Conservation (phyloP, 1,140 invertebrate genomes). For the Dinothrombium tinctorium region DNA sequence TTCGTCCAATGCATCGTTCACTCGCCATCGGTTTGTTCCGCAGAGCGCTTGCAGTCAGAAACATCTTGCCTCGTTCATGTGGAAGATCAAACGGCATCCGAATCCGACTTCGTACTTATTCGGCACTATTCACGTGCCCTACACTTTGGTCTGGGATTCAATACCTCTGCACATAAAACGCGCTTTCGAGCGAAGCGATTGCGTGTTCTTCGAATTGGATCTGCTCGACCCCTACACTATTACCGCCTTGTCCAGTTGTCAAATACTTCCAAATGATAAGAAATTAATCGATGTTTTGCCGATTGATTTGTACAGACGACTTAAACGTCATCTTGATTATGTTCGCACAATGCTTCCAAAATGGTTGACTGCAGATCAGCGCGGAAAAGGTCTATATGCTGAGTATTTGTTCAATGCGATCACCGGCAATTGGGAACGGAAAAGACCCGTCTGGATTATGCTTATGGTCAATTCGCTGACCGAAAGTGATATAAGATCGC, state of each 20-base stretch:
- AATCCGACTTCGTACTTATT: conserved; percentile 12
- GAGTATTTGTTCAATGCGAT: conserved; percentile 30
- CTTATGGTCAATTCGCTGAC: conserved; percentile 31
- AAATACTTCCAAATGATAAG: conserved; percentile 25
- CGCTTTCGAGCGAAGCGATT: conserved; percentile 26
- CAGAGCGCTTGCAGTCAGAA: no score
- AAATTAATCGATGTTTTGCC: conserved; percentile 26
- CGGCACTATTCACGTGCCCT: conserved; percentile 34
- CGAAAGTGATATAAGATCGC: conserved; percentile 26
- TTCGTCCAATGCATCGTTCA: no score
- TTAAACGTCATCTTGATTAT: conserved; percentile 28
- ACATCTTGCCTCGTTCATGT: no score
- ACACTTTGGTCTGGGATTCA: conserved; percentile 30
- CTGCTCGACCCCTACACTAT: conserved; percentile 27
- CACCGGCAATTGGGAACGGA: conserved; percentile 29
- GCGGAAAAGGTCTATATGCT: conserved; percentile 24
- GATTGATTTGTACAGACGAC: conserved; percentile 22
- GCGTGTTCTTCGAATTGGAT: conserved; percentile 31
- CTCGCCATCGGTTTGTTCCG: no score
- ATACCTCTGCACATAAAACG: conserved; percentile 28
- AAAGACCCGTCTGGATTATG: conserved; percentile 32
- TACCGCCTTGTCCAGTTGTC: conserved; percentile 25
- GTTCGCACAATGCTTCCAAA: conserved; percentile 24
- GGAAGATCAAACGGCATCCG: neutral
- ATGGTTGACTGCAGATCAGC: conserved; percentile 28